These are phyloP conservation scores for Marisa cornuarietis DNA, from an alignment of 1,140 invertebrate genomes.

Conservation along the genomic window DNA sequence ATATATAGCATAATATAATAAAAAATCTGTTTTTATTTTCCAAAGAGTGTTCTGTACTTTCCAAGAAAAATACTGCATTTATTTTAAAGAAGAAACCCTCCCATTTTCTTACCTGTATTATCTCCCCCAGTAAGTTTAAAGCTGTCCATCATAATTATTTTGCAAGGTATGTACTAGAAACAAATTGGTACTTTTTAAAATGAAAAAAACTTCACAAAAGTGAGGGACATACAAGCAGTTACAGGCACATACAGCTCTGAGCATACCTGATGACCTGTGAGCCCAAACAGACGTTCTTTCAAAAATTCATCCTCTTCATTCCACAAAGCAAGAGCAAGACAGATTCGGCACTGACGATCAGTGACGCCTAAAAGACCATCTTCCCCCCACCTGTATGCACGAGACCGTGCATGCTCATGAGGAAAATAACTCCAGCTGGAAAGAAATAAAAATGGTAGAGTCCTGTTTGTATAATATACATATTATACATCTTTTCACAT, in stretches of 20 bases:
- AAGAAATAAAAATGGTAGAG: constrained; percentile 10
- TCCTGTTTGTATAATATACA: too few species aligned
- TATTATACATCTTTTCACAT: too few species aligned
- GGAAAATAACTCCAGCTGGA: constrained; percentile 66
- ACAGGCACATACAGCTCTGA: background rate
- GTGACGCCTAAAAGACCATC: constrained; percentile 65
- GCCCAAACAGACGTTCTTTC: constrained; percentile 67
- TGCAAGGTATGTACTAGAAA: too few species aligned
- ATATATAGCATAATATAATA: too few species aligned
- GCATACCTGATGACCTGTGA: constrained; percentile 63
- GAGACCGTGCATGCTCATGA: constrained; percentile 60
- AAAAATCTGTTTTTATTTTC: too few species aligned
- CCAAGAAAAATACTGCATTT: too few species aligned
- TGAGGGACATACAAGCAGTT: background rate
- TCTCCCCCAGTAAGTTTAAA: too few species aligned
- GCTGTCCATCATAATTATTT: too few species aligned
- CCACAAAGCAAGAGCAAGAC: constrained; percentile 64
- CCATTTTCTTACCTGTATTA: too few species aligned
- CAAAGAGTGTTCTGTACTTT: too few species aligned
- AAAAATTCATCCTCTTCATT: constrained; percentile 65
- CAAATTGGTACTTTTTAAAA: too few species aligned
- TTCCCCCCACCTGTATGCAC: constrained; percentile 67
- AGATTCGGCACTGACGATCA: constrained; percentile 63
- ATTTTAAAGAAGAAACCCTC: too few species aligned
- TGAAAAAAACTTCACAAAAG: background rate